A percentile compares a stretch with the other conserved stretches of the same genome.
Evolutionary conservation across 2,888 invertebrate species (phyloP).

Genomic region (Tethea ocularis): DNA sequence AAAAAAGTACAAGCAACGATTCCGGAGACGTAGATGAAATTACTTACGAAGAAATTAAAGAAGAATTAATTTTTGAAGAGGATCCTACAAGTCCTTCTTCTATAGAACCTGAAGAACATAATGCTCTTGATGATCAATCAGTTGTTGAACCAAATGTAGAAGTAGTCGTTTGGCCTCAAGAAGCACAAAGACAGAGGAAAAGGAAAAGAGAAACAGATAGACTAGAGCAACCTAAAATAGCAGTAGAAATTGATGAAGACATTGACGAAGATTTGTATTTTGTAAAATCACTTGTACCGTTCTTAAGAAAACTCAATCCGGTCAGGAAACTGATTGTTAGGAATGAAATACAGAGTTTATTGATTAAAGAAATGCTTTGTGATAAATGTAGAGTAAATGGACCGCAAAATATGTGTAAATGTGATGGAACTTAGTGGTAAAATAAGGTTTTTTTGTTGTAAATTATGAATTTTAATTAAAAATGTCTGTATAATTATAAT

Average conservation of each 20-base stretch:
- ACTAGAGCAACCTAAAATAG: background rate
- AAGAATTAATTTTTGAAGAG: background rate
- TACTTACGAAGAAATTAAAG: background rate
- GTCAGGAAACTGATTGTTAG: slow-evolving; percentile 39
- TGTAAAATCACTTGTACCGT: slow-evolving; percentile 41
- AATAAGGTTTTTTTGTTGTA: background rate
- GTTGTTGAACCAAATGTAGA: background rate
- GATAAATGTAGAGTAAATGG: slow-evolving; percentile 28
- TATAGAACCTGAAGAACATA: background rate
- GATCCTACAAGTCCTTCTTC: background rate
- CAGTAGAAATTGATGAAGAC: slow-evolving; percentile 14
- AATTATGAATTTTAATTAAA: background rate
- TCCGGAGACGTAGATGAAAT: background rate
- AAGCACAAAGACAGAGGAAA: slow-evolving; percentile 1
- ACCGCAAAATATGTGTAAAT: slow-evolving; percentile 17
- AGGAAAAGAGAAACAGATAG: background rate
- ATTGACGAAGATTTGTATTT: slow-evolving; percentile 37
- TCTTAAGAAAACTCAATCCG: slow-evolving; percentile 35
- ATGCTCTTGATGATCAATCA: background rate
- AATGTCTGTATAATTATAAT: no score
- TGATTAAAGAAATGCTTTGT: slow-evolving; percentile 40
- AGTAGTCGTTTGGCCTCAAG: background rate
- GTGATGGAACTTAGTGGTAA: slow-evolving; percentile 15
- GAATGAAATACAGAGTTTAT: slow-evolving; percentile 41
- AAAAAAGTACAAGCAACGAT: background rate